These are phyloP conservation scores for Apocrypta bakeri DNA, from an alignment of 1,140 invertebrate genomes.

Conservation along the genomic window DNA sequence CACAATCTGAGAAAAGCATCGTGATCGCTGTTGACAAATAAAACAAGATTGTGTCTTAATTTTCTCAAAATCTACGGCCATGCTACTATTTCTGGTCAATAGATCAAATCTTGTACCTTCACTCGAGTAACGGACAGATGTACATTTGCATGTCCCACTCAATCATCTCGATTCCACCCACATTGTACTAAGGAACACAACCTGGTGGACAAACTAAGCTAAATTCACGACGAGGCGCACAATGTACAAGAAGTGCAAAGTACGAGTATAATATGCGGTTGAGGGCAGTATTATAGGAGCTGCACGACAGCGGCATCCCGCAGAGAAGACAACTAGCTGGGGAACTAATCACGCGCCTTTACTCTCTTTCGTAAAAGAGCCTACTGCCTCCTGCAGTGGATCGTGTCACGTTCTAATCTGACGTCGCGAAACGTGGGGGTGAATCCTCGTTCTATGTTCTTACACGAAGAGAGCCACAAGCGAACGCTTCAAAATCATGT, in stretches of 20 bases:
- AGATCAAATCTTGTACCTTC: too few species aligned
- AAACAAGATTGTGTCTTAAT: too few species aligned
- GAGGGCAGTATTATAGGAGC: constrained; percentile 1
- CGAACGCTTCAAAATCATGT: not conserved
- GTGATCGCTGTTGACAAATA: too few species aligned
- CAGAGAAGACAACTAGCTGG: constrained; percentile 63
- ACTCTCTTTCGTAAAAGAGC: not conserved
- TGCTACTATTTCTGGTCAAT: too few species aligned
- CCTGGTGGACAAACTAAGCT: not conserved
- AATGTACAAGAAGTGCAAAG: not conserved
- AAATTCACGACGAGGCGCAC: not conserved
- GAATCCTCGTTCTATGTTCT: not conserved
- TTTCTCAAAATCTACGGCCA: too few species aligned
- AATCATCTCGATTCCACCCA: too few species aligned
- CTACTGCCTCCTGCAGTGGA: constrained; percentile 9
- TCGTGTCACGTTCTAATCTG: constrained; percentile 35
- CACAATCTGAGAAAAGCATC: too few species aligned
- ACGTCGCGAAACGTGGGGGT: not conserved
- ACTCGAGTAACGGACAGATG: too few species aligned
- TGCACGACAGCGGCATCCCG: constrained; percentile 58
- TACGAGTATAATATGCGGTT: not conserved
- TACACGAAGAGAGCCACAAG: not conserved
- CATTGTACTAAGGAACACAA: too few species aligned
- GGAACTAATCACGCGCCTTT: constrained; percentile 60
- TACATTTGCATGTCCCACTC: too few species aligned